Evolutionary conservation across 2,888 invertebrate genomes (phyloP), one percentile per base, ranked within the genome.

Genomic region (Acronicta psi): DNA sequence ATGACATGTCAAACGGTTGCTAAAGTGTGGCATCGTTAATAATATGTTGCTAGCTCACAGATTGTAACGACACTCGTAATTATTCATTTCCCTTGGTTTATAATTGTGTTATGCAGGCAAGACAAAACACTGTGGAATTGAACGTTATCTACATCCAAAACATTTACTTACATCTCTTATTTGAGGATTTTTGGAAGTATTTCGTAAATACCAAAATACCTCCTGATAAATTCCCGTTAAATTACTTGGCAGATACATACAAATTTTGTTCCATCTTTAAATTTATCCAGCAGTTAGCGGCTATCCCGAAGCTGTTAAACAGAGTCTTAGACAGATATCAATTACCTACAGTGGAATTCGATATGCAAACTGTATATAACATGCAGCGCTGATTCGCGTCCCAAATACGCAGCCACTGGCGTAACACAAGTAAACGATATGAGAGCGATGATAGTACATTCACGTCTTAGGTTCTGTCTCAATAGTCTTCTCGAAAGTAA

Each of bases 391-490:
- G 68, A 75, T 69, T 78, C 58, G 71, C 68, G 83, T 61, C 79
- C 82, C 66, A 82, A 80, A 81, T 82, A 76, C 54, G 25, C 71
- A 69, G 60, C 56, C 69, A 72, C 55, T 78, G 75, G 75, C 76
- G 81, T 73, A 80, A 81, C 59, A 41, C 52, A 45, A 64, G 67
- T 63, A 57, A 75, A 70, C 69, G 73, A 75, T 69, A 72, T 52
- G 45, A 51, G 55, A 60, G 62, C 63, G 47, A 59, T 43, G 52
- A 57, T 60, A 55, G 50, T 62, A 56, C 60, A 49, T 59, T 60
- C 64, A 71, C 64, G 69, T 69, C 56, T 62, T 43, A 52, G 37
- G 29, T 61, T 73, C 60, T 66, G 66, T 73, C 56, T 38, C 59
- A 69, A 76, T 60, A 61, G 55, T 51, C 46, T 72, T 54, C 69